Conservation (phyloP, 2,113 vertebrate species). For the Microcebus murinus region DNA sequence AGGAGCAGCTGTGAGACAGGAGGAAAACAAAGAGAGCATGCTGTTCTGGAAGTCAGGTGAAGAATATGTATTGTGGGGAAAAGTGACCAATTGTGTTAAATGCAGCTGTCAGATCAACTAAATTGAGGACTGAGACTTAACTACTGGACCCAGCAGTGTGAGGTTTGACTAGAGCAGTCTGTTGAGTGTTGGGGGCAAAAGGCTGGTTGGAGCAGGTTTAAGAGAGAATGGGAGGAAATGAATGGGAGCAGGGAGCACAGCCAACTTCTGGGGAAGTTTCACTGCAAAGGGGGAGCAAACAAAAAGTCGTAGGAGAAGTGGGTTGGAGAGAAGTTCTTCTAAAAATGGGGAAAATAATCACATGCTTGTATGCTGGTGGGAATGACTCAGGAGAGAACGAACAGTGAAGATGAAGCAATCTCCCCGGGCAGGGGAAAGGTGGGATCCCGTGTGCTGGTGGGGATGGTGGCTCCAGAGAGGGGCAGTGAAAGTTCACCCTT, state of each 20-base stretch:
- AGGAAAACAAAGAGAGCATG: background rate
- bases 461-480: background rate
- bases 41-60: background rate
- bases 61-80: background rate
- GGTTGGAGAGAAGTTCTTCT: background rate
- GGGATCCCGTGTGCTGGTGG: background rate
- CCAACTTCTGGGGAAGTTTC: background rate
- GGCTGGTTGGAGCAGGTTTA: background rate
- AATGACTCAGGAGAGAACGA: background rate
- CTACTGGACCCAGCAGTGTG: too few relatives aligned
- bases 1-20: background rate
- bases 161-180: background rate
- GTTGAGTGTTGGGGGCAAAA: background rate
- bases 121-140: background rate
- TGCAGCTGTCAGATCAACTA: background rate
- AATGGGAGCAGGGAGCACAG: background rate
- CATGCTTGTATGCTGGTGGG: background rate
- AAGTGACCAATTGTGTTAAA: background rate
- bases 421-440: background rate
- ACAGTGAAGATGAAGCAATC: background rate
- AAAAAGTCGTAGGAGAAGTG: background rate
- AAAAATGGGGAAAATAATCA: background rate
- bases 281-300: background rate
- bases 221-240: background rate
- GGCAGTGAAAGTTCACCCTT: background rate